phyloP scores from a whole-genome alignment of 2,113 vertebrate species.

The Chaetorhynchus papuensis region DNA sequence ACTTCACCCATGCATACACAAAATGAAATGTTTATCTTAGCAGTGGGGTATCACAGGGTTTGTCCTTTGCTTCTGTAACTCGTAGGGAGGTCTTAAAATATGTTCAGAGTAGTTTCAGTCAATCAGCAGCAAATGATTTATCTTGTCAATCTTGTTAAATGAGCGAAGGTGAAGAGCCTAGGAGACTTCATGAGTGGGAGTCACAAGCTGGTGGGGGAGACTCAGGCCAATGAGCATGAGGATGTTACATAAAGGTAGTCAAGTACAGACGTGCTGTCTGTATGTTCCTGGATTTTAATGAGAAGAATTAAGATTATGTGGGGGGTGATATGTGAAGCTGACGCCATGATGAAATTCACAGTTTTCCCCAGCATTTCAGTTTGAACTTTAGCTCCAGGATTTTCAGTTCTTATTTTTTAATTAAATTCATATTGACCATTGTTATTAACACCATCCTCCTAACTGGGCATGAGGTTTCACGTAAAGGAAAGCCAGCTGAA shows the following conservation, averaged over 20 bases:
- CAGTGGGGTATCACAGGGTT: background rate
- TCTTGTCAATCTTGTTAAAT: background rate
- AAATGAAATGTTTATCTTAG: background rate
- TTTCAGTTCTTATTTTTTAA: background rate
- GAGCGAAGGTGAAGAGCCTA: background rate
- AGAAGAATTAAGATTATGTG: background rate
- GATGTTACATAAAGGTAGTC: background rate
- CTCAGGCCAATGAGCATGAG: background rate
- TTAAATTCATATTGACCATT: background rate
- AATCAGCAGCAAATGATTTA: background rate
- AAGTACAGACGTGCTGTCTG: background rate
- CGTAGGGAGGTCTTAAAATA: background rate
- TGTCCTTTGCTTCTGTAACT: background rate
- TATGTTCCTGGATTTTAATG: background rate
- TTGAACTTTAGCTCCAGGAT: background rate
- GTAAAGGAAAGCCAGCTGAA: background rate
- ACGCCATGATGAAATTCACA: background rate
- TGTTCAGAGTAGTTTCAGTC: background rate
- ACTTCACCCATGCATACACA: background rate
- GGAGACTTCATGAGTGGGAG: background rate
- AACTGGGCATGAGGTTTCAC: background rate
- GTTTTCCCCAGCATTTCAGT: background rate
- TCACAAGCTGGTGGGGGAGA: background rate
- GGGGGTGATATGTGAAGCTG: background rate
- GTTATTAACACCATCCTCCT: background rate